Evolutionary conservation across 2,888 invertebrate genomes (phyloP).

Genomic region (Tetrapedia diversipes): DNA sequence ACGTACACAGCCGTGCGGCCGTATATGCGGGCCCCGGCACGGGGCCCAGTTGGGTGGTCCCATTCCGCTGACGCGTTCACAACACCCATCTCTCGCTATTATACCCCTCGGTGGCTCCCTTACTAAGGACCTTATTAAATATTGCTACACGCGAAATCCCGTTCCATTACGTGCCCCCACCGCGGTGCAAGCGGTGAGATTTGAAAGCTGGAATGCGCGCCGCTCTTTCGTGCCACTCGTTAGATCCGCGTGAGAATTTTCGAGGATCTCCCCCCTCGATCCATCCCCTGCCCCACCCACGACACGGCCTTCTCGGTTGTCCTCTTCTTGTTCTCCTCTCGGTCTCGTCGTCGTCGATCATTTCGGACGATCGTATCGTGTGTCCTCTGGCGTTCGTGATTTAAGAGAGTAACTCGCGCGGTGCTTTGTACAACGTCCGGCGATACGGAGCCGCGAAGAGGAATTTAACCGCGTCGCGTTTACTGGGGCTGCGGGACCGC

Average conservation of each 20-base stretch:
- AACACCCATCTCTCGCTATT: conserved; percentile 79
- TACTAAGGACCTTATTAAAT: conserved; percentile 80
- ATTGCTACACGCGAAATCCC: conserved; percentile 77
- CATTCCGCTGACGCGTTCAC: conserved; percentile 81
- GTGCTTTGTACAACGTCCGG: neutral
- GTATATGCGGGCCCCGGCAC: conserved; percentile 76
- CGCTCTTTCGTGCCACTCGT: conserved; percentile 64
- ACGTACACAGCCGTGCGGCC: conserved; percentile 53
- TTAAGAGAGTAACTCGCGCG: neutral
- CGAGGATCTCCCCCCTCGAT: too few species aligned
- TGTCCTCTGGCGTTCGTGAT: neutral
- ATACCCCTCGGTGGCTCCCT: conserved; percentile 74
- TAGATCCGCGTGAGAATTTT: conserved; percentile 69
- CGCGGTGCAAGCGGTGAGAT: conserved; percentile 40
- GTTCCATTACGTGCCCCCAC: conserved; percentile 62
- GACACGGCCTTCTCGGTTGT: too few species aligned
- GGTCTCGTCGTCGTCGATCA: conserved; percentile 32
- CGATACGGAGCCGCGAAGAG: neutral
- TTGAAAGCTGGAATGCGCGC: conserved; percentile 68
- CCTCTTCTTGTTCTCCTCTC: too few species aligned
- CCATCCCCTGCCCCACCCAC: too few species aligned
- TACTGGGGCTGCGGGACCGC: neutral
- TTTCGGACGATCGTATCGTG: conserved; percentile 33
- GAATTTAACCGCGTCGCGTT: neutral
- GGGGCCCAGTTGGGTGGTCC: conserved; percentile 80